Conservation (phyloP, 2,113 vertebrate species). For the Carlito syrichta region DNA sequence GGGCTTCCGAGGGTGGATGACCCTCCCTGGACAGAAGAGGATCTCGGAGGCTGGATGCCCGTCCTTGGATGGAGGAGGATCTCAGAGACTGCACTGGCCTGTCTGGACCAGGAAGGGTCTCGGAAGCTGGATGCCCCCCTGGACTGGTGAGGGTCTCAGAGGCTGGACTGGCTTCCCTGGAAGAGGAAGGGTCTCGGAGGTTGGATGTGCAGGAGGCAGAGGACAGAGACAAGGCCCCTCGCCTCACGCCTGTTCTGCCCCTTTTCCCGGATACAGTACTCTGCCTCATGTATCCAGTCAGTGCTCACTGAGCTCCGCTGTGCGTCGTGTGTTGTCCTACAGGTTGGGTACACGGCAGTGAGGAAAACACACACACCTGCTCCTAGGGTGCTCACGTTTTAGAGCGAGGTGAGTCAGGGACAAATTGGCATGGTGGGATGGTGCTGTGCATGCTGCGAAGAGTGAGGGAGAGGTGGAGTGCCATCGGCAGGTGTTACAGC, state of each 20-base stretch:
- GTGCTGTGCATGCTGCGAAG: too few relatives aligned
- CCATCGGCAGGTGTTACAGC: background rate
- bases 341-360: too few relatives aligned
- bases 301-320: background rate
- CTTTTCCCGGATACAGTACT: background rate
- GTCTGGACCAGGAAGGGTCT: too few relatives aligned
- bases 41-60: background rate
- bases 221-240: background rate
- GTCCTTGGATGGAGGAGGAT: background rate
- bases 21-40: too few relatives aligned
- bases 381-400: too few relatives aligned
- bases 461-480: background rate
- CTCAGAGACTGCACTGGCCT: background rate
- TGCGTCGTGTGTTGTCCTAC: too few relatives aligned
- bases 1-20: background rate
- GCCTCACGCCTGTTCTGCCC: rapidly evolving
- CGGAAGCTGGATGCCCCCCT: background rate
- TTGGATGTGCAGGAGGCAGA: background rate
- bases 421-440: too few relatives aligned
- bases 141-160: background rate
- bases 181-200: too few relatives aligned
- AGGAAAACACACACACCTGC: too few relatives aligned
- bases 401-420: too few relatives aligned
- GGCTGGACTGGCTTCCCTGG: too few relatives aligned
- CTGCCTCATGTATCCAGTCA: background rate